Evolutionary conservation across 2,113 vertebrate genomes (phyloP).

Genomic region (Haemorhous mexicanus): DNA sequence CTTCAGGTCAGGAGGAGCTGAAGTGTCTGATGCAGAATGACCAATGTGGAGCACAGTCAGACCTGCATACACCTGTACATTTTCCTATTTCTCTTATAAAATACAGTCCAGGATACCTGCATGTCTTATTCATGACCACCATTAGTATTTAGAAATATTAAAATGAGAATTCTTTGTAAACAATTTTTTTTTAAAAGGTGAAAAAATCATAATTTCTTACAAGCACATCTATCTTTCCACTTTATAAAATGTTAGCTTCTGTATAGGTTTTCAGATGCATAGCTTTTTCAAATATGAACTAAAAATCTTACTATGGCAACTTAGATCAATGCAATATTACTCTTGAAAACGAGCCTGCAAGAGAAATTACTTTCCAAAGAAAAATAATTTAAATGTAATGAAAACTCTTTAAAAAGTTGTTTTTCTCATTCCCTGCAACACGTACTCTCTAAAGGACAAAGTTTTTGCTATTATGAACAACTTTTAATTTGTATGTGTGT

Average conservation of each 20-base stretch:
- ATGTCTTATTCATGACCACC: not conserved
- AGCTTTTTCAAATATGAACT: not conserved
- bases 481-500: not conserved
- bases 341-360: not conserved
- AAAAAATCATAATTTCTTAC: not conserved
- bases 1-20: not conserved
- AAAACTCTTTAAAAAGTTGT: not conserved
- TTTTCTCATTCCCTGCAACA: not conserved
- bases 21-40: not conserved
- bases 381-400: conserved; percentile 4
- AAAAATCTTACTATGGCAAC: not conserved
- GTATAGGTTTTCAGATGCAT: not conserved
- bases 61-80: not conserved
- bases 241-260: not conserved
- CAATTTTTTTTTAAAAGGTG: accelerated
- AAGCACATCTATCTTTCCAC: not conserved
- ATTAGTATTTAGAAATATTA: not conserved
- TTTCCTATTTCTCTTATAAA: not conserved
- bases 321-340: not conserved
- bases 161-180: not conserved
- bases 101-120: not conserved
- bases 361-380: not conserved
- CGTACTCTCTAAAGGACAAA: not conserved
- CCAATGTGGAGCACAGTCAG: not conserved
- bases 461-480: not conserved